These are phyloP conservation scores for Rachycentron canadum DNA, from an alignment of 2,797 vertebrate genomes.

Conservation along the genomic window DNA sequence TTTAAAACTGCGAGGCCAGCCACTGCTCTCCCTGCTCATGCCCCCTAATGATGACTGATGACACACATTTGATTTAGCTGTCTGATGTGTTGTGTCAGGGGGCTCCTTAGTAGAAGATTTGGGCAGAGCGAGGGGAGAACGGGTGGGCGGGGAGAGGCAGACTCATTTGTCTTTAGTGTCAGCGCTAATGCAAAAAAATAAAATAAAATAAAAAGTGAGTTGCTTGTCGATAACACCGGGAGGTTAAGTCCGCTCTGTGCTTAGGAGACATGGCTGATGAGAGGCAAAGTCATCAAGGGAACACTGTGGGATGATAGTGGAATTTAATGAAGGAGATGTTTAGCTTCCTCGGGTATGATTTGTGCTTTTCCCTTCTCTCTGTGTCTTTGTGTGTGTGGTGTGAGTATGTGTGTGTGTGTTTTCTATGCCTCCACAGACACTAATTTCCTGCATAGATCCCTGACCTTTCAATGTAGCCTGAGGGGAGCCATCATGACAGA, in stretches of 20 bases:
- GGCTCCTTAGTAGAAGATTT: constrained; percentile 75
- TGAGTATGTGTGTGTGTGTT: constrained; percentile 53
- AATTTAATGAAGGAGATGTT: constrained; percentile 82
- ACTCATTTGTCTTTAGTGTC: constrained; percentile 73
- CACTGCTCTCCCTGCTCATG: constrained; percentile 46
- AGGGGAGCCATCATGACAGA: constrained; percentile 71
- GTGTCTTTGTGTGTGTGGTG: constrained; percentile 45
- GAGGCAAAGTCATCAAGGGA: constrained; percentile 70
- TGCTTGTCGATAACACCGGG: constrained; percentile 52
- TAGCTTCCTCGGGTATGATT: constrained; percentile 68
- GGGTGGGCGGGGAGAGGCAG: constrained; percentile 54
- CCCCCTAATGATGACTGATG: constrained; percentile 80
- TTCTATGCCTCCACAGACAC: constrained; percentile 80
- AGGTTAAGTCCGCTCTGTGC: constrained; percentile 57
- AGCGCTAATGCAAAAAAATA: constrained; percentile 48
- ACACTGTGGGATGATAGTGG: constrained; percentile 72
- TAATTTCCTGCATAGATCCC: constrained; percentile 86
- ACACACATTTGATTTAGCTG: constrained; percentile 70
- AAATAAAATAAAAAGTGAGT: constrained; percentile 36
- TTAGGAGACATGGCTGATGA: constrained; percentile 72
- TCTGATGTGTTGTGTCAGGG: constrained; percentile 70
- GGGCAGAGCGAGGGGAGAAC: constrained; percentile 62
- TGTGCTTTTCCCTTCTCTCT: constrained; percentile 45
- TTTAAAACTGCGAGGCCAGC: constrained; percentile 39
- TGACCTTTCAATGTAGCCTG: constrained; percentile 82